Evolutionary conservation across 1,140 invertebrate species (phyloP).

Genomic region (Panagrolaimus sp.): DNA sequence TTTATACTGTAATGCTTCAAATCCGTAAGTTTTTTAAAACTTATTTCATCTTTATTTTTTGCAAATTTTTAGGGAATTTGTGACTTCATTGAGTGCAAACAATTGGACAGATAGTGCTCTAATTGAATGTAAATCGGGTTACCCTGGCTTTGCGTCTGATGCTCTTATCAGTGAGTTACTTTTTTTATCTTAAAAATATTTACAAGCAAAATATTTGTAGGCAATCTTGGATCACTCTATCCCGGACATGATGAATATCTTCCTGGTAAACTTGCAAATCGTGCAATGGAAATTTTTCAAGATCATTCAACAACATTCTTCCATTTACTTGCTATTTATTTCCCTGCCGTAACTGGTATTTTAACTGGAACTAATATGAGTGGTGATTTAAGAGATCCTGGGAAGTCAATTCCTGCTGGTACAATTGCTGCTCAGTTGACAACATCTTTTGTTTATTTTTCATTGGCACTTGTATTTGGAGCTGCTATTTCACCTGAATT

Average conservation of each 20-base stretch:
- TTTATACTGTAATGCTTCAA: constrained; percentile 43
- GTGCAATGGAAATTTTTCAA: constrained; percentile 47
- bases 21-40: constrained; percentile 5
- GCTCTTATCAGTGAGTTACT: constrained; percentile 37
- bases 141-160: constrained; percentile 48
- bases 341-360: constrained; percentile 96
- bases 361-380: constrained; percentile 73
- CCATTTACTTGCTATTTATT: constrained; percentile 95
- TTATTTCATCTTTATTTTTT: neutral
- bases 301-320: constrained; percentile 93
- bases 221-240: constrained; percentile 46
- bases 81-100: neutral
- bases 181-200: constrained; percentile 3
- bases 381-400: constrained; percentile 89
- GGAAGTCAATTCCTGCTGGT: constrained; percentile 93
- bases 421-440: constrained; percentile 92
- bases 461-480: constrained; percentile 54
- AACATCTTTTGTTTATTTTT: constrained; percentile 79
- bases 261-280: constrained; percentile 27
- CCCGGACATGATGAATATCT: constrained; percentile 33
- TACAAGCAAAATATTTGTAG: constrained; percentile 32
- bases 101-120: neutral
- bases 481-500: constrained; percentile 44
- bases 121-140: constrained; percentile 49
- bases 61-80: neutral